Evolutionary conservation across 2,113 vertebrate genomes (phyloP).

Genomic region (Pycnonotus jocosus): DNA sequence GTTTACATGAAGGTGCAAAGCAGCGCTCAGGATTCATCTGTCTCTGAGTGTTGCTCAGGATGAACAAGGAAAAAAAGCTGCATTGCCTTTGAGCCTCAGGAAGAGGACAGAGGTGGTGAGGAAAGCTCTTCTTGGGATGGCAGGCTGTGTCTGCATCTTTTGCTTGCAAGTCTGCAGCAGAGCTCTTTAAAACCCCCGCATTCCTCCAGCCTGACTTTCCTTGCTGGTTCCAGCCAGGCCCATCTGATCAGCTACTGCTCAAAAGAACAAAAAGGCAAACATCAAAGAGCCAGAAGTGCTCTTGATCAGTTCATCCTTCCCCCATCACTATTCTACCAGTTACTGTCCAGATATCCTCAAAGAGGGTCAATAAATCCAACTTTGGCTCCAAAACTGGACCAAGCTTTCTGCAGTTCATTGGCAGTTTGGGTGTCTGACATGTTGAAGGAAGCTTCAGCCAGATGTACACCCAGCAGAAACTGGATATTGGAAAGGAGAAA

Average conservation of each 20-base stretch:
- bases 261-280: not conserved
- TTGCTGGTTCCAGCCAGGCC: not conserved
- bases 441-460: not conserved
- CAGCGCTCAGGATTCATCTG: not conserved
- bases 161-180: not conserved
- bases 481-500: slow-evolving; percentile 3
- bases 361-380: not conserved
- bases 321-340: not conserved
- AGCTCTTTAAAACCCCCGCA: not conserved
- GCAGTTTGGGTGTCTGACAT: not conserved
- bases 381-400: not conserved
- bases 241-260: not conserved
- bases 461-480: not conserved
- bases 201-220: not conserved
- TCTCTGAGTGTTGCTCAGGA: not conserved
- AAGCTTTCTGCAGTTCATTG: not conserved
- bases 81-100: not conserved
- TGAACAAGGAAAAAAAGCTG: not conserved
- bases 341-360: not conserved
- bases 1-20: not conserved
- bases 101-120: not conserved
- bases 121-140: not conserved
- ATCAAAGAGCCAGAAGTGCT: not conserved
- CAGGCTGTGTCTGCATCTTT: not conserved
- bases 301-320: not conserved